Evolutionary conservation across 2,888 invertebrate species (phyloP), one percentile per base, ranked within the genome.

Genomic region (Ditula angustiorana): DNA sequence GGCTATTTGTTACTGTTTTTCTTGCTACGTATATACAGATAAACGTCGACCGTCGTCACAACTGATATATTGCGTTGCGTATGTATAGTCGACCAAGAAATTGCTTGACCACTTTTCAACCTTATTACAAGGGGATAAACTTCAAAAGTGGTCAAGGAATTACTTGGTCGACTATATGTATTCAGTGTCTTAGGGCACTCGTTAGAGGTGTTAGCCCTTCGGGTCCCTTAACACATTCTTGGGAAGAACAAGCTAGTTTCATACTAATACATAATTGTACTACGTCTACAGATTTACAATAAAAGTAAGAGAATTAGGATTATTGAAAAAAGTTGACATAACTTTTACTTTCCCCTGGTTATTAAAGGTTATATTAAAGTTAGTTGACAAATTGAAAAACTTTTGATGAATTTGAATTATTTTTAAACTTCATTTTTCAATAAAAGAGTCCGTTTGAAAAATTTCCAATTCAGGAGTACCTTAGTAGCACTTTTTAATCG

Each of bases 281-380:
- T n/a, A n/a, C n/a, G n/a, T n/a, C n/a, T n/a, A n/a, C n/a, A n/a
- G n/a, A n/a, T n/a, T n/a, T n/a, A n/a, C n/a, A n/a, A n/a, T n/a
- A n/a, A n/a, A n/a, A n/a, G n/a, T n/a, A n/a, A n/a, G n/a, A n/a
- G n/a, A n/a, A n/a, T n/a, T n/a, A n/a, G n/a, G n/a, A 5, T 7
- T 19, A 30, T 30, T 5, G 16, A 10, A 49, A 59, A 11, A 26
- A 37, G 19, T 33, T 47, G n/a, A n/a, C n/a, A n/a, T n/a, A n/a
- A 13, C 53, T 26, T 24, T 16, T 37, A n/a, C 5, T 37, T 47
- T 26, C 26, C 19, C 35, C 13, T 28, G 59, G 59, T 59, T 49
- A 35, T 59, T 26, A 50, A 35, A 28, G 50, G n/a, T 10, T 50
- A 49, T 49, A 37, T 50, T 50, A 37, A 59, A 59, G 49, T 16